Evolutionary conservation across 2,888 invertebrate species (phyloP).

Genomic region (Halictus ligatus): DNA sequence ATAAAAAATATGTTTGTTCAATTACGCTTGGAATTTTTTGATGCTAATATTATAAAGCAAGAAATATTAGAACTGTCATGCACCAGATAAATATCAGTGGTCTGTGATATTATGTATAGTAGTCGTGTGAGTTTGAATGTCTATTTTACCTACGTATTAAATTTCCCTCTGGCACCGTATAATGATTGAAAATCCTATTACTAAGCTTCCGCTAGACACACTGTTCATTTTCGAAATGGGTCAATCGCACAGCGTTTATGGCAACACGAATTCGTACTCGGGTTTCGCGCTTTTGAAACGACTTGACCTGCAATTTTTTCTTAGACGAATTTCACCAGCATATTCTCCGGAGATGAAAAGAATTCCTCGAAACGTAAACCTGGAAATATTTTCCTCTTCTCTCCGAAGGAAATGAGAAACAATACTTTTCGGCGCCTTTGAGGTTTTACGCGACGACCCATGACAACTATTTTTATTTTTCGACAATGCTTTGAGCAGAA

Average conservation of each 20-base stretch:
- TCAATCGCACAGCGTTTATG: neutral
- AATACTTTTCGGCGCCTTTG: neutral
- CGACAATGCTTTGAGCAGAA: neutral
- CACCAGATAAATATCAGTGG: neutral
- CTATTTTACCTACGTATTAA: neutral
- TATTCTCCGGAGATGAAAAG: neutral
- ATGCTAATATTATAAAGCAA: neutral
- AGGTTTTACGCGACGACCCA: neutral
- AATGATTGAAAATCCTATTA: neutral
- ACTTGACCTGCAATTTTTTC: neutral
- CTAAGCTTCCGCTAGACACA: neutral
- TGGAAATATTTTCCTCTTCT: neutral
- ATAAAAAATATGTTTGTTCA: neutral
- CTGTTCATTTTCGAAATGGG: constrained; percentile 39
- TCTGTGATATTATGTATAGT: neutral
- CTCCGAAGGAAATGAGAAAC: constrained; percentile 3
- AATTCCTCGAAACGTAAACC: neutral
- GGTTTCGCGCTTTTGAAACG: too few species aligned
- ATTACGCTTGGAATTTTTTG: neutral
- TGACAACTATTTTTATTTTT: neutral
- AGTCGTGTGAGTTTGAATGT: neutral
- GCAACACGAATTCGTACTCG: neutral
- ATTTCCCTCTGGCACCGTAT: neutral
- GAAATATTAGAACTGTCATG: neutral
- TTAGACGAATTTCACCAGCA: neutral